Conservation (phyloP, 2,797 vertebrate species). For the Florisuga fusca region DNA sequence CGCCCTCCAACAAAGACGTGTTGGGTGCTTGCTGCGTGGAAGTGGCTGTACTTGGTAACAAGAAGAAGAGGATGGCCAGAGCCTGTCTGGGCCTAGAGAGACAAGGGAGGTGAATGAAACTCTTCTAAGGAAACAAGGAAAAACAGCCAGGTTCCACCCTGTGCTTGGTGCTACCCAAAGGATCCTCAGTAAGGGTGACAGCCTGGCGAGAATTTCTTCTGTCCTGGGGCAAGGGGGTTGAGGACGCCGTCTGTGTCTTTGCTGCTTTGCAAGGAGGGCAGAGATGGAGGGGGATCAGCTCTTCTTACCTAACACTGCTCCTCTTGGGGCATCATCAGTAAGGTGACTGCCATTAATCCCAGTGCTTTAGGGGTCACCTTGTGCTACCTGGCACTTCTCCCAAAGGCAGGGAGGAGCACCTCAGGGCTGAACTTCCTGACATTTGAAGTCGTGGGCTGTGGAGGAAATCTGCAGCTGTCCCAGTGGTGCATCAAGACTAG, state of each 20-base stretch:
- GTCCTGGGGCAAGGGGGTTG: fast-evolving
- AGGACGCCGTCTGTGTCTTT: not conserved
- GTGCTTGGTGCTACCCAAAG: not conserved
- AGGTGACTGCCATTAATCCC: constrained; percentile 46
- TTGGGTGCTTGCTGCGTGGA: not conserved
- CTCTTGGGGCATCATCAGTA: not conserved
- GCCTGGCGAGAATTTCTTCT: not conserved
- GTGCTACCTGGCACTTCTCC: constrained; percentile 35
- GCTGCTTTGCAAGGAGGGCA: not conserved
- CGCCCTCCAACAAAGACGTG: not conserved
- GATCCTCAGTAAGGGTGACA: not conserved
- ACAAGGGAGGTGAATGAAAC: not conserved
- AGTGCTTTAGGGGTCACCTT: constrained; percentile 32
- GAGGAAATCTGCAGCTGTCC: not conserved
- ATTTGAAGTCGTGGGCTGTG: not conserved
- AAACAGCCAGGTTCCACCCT: not conserved
- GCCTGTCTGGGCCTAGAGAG: not conserved
- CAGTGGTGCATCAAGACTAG: not conserved
- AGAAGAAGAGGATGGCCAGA: not conserved
- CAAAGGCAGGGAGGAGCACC: not conserved
- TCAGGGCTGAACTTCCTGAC: not conserved
- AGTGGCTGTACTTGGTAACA: fast-evolving
- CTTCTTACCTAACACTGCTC: not conserved
- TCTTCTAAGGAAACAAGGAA: not conserved
- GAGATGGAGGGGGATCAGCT: not conserved